Evolutionary conservation across 1,140 invertebrate species (phyloP), one percentile per base, ranked within the genome.

Genomic region (Laodelphax striatellus): DNA sequence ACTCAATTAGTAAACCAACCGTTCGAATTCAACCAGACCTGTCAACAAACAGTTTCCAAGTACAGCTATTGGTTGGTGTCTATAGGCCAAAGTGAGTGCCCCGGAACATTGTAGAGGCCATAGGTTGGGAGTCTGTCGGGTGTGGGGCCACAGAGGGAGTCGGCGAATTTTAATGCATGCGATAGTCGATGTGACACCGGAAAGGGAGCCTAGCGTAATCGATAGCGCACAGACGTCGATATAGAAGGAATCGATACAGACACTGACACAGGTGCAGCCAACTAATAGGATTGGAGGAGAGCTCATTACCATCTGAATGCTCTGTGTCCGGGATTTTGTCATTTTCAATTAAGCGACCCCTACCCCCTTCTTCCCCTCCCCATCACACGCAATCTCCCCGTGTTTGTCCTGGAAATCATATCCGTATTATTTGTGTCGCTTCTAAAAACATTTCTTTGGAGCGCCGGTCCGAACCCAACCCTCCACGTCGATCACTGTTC

Each of bases 161-260:
- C 28, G n/a, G n/a, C 9, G 28, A 31, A 31, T 31, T 31, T 31
- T 31, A 31, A 31, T 31, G 28, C 28, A 5, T 31, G 4, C 28
- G 28, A 31, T 31, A 31, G 28, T 31, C 28, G 28, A 31, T 31
- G 28, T 31, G 28, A 31, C 28, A 31, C 28, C 28, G 28, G 28
- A 31, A 31, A 31, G 28, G 28, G 43, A 46, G 19, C 14, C 19
- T 13, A 46, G 43, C 19, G 43, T 46, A 46, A 19, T 46, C 43
- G 43, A 46, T 46, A 46, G 4, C 19, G 13, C 14, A 46, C 43
- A 46, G 43, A 46, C 19, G 19, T 46, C 43, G 43, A 46, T 46
- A 46, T 46, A 46, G 43, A 46, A 46, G 43, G 43, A 46, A 46
- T 46, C 43, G 43, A 46, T 46, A 46, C 43, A 46, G 43, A 46